phyloP scores from a whole-genome alignment of 2,888 invertebrate species.

The Argyresthia albistria region DNA sequence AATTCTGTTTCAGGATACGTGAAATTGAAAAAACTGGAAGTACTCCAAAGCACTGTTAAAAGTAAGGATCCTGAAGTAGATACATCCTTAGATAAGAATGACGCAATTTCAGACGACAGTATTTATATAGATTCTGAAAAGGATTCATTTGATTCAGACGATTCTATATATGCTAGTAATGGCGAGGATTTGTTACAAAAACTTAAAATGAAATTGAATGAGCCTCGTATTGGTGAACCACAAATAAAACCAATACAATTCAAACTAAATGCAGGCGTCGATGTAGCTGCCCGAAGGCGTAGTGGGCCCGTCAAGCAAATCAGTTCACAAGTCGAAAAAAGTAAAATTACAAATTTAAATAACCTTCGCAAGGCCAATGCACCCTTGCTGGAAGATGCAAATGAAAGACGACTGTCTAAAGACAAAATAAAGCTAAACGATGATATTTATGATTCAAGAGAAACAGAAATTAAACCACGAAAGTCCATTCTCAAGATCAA shows the following conservation, averaged over 20 bases:
- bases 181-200: constrained; percentile 35
- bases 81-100: constrained; percentile 11
- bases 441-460: constrained; percentile 11
- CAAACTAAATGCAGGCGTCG: constrained; percentile 17
- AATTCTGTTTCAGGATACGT: constrained; percentile 65
- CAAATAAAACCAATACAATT: constrained; percentile 12
- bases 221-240: constrained; percentile 6
- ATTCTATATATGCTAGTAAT: constrained; percentile 28
- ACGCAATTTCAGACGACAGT: constrained; percentile 40
- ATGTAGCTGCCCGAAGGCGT: constrained; percentile 27
- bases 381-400: constrained; percentile 24
- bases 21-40: constrained; percentile 67
- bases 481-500: constrained; percentile 51
- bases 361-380: constrained; percentile 19
- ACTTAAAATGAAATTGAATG: constrained; percentile 28
- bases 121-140: constrained; percentile 59
- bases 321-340: constrained; percentile 30
- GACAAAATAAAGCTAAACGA: neutral
- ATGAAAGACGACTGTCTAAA: constrained; percentile 13
- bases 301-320: constrained; percentile 41
- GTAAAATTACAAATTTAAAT: constrained; percentile 33
- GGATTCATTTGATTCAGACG: constrained; percentile 53
- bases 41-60: constrained; percentile 52
- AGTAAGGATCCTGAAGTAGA: constrained; percentile 21
- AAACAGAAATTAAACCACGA: constrained; percentile 26